Percentiles rank a stretch among this genome's conserved stretches.
These are phyloP conservation scores for Tanytarsus gracilentus DNA, from an alignment of 2,888 invertebrate species.

Conservation along the genomic window DNA sequence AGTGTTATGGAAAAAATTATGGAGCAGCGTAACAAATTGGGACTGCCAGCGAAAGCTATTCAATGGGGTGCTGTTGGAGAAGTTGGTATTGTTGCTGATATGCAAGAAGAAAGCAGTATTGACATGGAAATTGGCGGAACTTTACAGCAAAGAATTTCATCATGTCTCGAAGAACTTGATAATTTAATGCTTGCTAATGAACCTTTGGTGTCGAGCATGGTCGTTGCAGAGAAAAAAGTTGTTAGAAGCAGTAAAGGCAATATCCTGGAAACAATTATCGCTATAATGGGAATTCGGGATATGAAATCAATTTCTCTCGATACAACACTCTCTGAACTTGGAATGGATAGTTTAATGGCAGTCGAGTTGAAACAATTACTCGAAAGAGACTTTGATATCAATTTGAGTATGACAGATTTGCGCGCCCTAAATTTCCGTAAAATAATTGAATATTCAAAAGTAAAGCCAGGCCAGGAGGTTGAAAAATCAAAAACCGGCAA, in stretches of 20 bases:
- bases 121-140: conserved; percentile 69
- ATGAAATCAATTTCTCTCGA: conserved; percentile 60
- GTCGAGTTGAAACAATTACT: conserved; percentile 90
- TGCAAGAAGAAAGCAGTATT: conserved; percentile 51
- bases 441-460: conserved; percentile 35
- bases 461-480: background rate
- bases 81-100: conserved; percentile 70
- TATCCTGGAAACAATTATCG: conserved; percentile 63
- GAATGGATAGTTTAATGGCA: conserved; percentile 96
- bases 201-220: conserved; percentile 70
- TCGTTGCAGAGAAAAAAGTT: conserved; percentile 73
- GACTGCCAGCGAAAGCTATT: conserved; percentile 70
- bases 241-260: conserved; percentile 53
- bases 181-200: conserved; percentile 60
- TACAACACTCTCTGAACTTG: conserved; percentile 75
- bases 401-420: conserved; percentile 77
- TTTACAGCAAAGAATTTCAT: conserved; percentile 73
- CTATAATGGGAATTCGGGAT: conserved; percentile 59
- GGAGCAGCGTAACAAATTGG: conserved; percentile 58
- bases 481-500: conserved; percentile 31
- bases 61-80: conserved; percentile 94
- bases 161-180: conserved; percentile 67
- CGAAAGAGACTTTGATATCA: conserved; percentile 80
- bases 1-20: conserved; percentile 84
- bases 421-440: conserved; percentile 62